Evolutionary conservation across 2,888 invertebrate genomes (phyloP).

Genomic region (Poecilobothrus nobilitatus): DNA sequence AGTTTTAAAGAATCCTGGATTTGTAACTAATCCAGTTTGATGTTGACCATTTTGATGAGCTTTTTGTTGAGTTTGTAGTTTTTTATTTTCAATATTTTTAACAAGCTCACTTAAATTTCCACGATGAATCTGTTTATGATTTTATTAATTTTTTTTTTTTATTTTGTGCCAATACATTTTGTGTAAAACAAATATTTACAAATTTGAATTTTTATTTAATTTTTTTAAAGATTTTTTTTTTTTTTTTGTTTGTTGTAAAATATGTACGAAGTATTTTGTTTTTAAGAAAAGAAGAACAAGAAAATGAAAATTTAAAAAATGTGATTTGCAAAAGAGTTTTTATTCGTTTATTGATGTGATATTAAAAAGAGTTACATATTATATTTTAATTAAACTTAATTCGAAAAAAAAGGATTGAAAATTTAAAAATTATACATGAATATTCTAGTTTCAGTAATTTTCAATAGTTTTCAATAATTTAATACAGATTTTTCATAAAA

Average conservation of each 20-base stretch:
- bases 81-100: slow-evolving; percentile 41
- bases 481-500: no score
- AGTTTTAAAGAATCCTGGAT: slow-evolving; percentile 19
- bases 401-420: no score
- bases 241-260: neutral
- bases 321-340: no score
- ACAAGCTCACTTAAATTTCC: slow-evolving; percentile 41
- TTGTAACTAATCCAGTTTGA: slow-evolving; percentile 16
- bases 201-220: neutral
- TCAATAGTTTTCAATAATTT: no score
- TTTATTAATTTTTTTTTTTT: slow-evolving; percentile 7
- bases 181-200: slow-evolving; percentile 7
- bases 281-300: no score
- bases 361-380: no score
- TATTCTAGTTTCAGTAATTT: no score
- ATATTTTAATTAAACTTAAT: no score
- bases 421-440: no score
- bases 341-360: no score
- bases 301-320: no score
- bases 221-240: neutral
- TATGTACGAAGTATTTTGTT: neutral
- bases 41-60: slow-evolving; percentile 22
- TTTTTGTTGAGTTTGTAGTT: slow-evolving; percentile 22
- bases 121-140: slow-evolving; percentile 35
- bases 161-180: neutral